Base-by-base conservation (phyloP, 2,888 invertebrate genomes). In the Acrobeloides nanus region DNA sequence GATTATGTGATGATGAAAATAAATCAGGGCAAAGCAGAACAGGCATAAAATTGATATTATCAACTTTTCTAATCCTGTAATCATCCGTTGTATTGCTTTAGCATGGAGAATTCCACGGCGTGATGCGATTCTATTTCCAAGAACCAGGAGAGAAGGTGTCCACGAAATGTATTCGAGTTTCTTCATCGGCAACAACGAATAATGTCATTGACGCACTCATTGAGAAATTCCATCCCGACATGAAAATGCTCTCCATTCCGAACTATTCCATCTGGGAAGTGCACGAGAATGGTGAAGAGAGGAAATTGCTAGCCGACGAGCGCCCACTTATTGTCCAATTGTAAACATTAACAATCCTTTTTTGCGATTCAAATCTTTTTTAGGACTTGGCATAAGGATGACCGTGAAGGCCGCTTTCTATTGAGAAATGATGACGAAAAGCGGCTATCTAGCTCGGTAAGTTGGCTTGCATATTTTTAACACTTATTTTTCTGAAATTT, bases 181-280 rank as follows among this genome's bases (percentile, higher is more conserved):
- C 93, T 40, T 90, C 89, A 51, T 89, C 90, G 64, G 95, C 95
- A 38, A 90, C 89, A 33, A 88, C 92, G 57, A 83, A 84, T 75
- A 90, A 90, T 75, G 93, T 97, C 61, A 89, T 97, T 76, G 89
- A 87, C 75, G 93, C 90, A 7, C 81, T 97, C 59, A 88, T 97
- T 66, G 95, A 95, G 79, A 97, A 97, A 79, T 97, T 97, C 80
- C 85, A 95, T 73, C 95, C 97, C 18, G 97, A 97, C 79, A 90
- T 97, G 89, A 27, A 90, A 61, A 95, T 97, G 93, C 77, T 84
- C 41, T 81, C 82, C 33, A 68, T 74, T 38, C 81, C 82, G n/a
- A 80, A 81, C 58, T 83, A 82, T 72, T 81, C 82, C 32, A 76
- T 83, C 38, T 84, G 83, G 75, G 84, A 84, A 74, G 61, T 83